Evolutionary conservation across 1,140 invertebrate genomes (phyloP).

Genomic region (Drosophila miranda): DNA sequence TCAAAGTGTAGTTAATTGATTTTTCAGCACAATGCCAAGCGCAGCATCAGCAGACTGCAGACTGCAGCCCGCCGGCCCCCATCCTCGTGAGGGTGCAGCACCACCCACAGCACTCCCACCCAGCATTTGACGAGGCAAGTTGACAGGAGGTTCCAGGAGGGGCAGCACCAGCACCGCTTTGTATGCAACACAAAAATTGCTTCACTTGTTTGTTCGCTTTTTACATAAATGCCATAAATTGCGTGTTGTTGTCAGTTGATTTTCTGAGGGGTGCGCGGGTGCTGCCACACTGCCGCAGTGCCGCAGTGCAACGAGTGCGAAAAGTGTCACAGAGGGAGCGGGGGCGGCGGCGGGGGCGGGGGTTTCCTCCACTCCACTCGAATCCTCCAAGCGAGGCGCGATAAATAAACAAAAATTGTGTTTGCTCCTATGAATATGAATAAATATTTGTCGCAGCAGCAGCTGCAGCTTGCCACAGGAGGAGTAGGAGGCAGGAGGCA

Average conservation of each 20-base stretch:
- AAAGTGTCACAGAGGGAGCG: slow-evolving; percentile 50
- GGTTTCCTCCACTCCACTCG: not conserved
- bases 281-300: not conserved
- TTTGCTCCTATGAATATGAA: slow-evolving; percentile 54
- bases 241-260: slow-evolving; percentile 60
- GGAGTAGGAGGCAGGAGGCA: slow-evolving; percentile 21
- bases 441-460: slow-evolving; percentile 66
- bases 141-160: slow-evolving; percentile 40
- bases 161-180: slow-evolving; percentile 36
- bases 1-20: slow-evolving; percentile 79
- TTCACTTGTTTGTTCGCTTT: slow-evolving; percentile 44
- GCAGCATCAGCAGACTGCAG: slow-evolving; percentile 12
- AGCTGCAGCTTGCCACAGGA: slow-evolving; percentile 32
- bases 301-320: slow-evolving; percentile 12
- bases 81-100: not conserved
- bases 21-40: slow-evolving; percentile 75
- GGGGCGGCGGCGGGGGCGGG: slow-evolving; percentile 5
- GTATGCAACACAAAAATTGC: slow-evolving; percentile 55
- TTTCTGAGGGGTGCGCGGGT: slow-evolving; percentile 20
- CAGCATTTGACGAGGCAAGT: slow-evolving; percentile 41
- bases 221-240: slow-evolving; percentile 74
- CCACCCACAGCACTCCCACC: not conserved
- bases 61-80: slow-evolving; percentile 8
- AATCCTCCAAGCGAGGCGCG: slow-evolving; percentile 10
- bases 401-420: slow-evolving; percentile 53